A percentile compares a stretch with the other conserved stretches of the same genome.
phyloP scores from a whole-genome alignment of 2,113 vertebrate species.

The Raphicerus campestris region DNA sequence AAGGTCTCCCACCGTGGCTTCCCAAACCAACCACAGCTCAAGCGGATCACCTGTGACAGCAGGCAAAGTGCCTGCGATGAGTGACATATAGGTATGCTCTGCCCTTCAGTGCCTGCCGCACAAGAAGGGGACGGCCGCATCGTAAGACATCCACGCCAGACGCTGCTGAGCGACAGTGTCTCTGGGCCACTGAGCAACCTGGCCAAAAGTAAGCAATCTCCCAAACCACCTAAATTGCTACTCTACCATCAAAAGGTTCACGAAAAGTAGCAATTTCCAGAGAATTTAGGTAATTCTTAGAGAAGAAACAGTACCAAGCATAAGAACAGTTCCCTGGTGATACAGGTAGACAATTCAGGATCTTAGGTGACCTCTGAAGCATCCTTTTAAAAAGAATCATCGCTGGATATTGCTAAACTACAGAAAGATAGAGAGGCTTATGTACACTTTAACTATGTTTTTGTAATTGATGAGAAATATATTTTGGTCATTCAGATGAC shows the following conservation, averaged over 20 bases:
- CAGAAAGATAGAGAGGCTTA: not conserved
- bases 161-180: not conserved
- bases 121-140: not conserved
- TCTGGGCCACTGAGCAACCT: not conserved
- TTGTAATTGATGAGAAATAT: not conserved
- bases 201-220: not conserved
- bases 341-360: not conserved
- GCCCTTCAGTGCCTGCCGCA: not conserved
- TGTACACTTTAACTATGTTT: fast-evolving
- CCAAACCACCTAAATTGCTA: not conserved
- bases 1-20: not conserved
- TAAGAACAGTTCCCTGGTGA: not conserved
- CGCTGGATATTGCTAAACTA: not conserved
- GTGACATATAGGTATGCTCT: not conserved
- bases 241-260: not conserved
- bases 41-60: not conserved
- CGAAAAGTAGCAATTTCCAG: not conserved
- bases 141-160: not conserved
- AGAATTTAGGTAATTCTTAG: not conserved
- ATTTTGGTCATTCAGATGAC: not conserved
- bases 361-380: not conserved
- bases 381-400: not conserved
- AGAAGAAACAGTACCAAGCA: not conserved
- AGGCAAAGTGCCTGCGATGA: not conserved
- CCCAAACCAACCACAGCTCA: not conserved